Evolutionary conservation across 1,140 invertebrate species (phyloP).

Genomic region (Chlorops oryzae): DNA sequence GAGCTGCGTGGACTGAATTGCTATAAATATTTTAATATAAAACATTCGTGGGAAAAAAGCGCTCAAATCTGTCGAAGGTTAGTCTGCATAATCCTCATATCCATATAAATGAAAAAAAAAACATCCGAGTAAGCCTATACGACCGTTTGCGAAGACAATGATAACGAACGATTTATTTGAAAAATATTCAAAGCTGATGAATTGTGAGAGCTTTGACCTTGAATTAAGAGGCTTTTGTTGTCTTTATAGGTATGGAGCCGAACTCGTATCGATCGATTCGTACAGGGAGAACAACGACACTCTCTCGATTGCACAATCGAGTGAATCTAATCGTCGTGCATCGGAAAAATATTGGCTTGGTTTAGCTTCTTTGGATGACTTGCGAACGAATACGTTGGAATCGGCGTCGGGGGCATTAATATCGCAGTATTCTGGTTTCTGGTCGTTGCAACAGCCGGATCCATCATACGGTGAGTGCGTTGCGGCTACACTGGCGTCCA

Average conservation of each 20-base stretch:
- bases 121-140: background rate
- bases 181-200: too few relatives aligned
- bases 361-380: slow-evolving; percentile 80
- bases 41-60: slow-evolving; percentile 92
- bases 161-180: too few relatives aligned
- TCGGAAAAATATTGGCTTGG: slow-evolving; percentile 78
- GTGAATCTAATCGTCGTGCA: slow-evolving; percentile 52
- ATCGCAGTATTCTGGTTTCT: slow-evolving; percentile 89
- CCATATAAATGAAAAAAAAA: slow-evolving; percentile 5
- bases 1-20: slow-evolving; percentile 84
- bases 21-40: slow-evolving; percentile 93
- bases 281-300: slow-evolving; percentile 89
- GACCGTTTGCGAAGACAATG: too few relatives aligned
- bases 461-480: slow-evolving; percentile 82
- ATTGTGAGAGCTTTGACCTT: too few relatives aligned
- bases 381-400: slow-evolving; percentile 87
- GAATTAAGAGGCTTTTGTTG: slow-evolving; percentile 14
- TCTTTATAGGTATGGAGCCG: slow-evolving; percentile 78
- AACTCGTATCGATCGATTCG: slow-evolving; percentile 81
- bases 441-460: slow-evolving; percentile 81
- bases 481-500: slow-evolving; percentile 67
- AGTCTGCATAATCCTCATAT: slow-evolving; percentile 32
- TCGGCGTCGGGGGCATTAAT: slow-evolving; percentile 85
- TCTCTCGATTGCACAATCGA: slow-evolving; percentile 63
- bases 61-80: slow-evolving; percentile 91